Percentiles rank a stretch among this genome's conserved stretches.
Conservation (phyloP, 2,797 vertebrate genomes). For the Silurus lanzhouensis region DNA sequence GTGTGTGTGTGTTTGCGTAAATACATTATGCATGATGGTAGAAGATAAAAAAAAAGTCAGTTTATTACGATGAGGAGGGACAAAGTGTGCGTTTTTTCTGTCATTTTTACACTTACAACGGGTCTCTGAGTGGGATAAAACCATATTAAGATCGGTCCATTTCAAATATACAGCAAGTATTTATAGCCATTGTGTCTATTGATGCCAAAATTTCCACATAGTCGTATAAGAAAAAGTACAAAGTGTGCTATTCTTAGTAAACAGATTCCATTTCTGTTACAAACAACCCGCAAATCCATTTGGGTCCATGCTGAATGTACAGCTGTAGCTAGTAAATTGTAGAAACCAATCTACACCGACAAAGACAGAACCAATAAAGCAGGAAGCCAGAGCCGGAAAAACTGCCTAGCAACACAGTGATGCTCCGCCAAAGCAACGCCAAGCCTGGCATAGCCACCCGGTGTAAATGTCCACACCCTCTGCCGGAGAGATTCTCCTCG, state of each 20-base stretch:
- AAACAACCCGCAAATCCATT: not conserved
- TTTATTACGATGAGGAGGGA: conserved; percentile 35
- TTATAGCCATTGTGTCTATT: not conserved
- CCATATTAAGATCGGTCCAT: conserved; percentile 34
- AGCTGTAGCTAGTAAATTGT: conserved; percentile 14
- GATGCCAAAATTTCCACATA: not conserved
- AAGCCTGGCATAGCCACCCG: conserved; percentile 49
- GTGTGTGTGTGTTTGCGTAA: not conserved
- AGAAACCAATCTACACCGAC: conserved; percentile 42
- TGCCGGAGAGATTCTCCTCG: conserved; percentile 16
- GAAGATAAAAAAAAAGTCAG: conserved; percentile 42
- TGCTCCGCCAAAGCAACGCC: conserved; percentile 47
- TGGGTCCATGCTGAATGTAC: not conserved
- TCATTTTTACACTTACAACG: conserved; percentile 36
- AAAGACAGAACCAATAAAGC: conserved; percentile 48
- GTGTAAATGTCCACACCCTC: conserved; percentile 42
- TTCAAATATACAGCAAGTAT: conserved; percentile 30
- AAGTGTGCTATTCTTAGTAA: not conserved
- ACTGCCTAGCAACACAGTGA: conserved; percentile 58
- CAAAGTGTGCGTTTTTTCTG: conserved; percentile 7
- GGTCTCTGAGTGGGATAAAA: not conserved
- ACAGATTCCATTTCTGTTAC: not conserved
- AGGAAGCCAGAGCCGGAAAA: conserved; percentile 46
- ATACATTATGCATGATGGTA: conserved; percentile 57
- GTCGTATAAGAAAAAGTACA: not conserved